These are phyloP conservation scores for Perognathus longimembris DNA, from an alignment of 2,113 vertebrate species.

Conservation along the genomic window DNA sequence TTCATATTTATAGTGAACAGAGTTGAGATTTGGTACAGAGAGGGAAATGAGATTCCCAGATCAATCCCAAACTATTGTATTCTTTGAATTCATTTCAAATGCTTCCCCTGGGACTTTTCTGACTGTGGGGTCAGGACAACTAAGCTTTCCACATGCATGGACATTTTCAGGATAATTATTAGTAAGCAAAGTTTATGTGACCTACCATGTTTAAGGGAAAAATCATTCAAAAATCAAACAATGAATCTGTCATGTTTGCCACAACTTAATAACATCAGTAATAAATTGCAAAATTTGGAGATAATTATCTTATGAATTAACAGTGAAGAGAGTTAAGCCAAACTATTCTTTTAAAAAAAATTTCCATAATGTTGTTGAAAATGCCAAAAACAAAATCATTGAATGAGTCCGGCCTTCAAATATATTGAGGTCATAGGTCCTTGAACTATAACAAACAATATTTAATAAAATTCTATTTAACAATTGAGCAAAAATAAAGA, in stretches of 20 bases:
- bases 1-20: conserved; percentile 71
- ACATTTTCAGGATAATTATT: conserved; percentile 65
- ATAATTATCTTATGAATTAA: conserved; percentile 38
- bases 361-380: background rate
- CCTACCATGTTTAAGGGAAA: conserved; percentile 46
- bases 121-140: conserved; percentile 47
- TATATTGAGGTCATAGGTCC: background rate
- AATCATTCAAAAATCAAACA: conserved; percentile 53
- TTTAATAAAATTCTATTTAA: background rate
- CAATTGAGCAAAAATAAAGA: conserved; percentile 15
- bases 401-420: background rate
- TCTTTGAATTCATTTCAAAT: conserved; percentile 74
- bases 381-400: background rate
- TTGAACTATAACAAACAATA: conserved; percentile 3
- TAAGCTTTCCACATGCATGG: conserved; percentile 51
- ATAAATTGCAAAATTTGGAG: conserved; percentile 50
- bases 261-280: conserved; percentile 51
- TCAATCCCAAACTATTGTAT: conserved; percentile 76
- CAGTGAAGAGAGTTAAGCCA: background rate
- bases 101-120: conserved; percentile 69
- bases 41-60: conserved; percentile 81
- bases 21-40: conserved; percentile 55
- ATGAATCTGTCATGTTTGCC: conserved; percentile 39
- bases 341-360: background rate
- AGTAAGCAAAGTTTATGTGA: conserved; percentile 21